Evolutionary conservation across 2,113 vertebrate genomes (phyloP).

Genomic region (Anser cygnoides): DNA sequence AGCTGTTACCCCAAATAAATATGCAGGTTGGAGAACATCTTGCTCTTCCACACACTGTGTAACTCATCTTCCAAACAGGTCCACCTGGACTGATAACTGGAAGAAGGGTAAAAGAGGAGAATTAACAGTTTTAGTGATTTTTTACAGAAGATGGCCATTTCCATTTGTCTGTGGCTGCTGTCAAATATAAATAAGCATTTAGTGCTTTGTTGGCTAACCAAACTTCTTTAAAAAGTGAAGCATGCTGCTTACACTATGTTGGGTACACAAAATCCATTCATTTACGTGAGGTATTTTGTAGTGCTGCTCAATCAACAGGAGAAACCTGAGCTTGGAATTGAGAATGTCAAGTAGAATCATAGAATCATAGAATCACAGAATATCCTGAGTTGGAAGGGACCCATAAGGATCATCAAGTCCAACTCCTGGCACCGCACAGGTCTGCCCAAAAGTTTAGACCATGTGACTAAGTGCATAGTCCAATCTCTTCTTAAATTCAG

Average conservation of each 20-base stretch:
- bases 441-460: no score
- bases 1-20: not conserved
- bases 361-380: no score
- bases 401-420: no score
- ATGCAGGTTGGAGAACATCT: not conserved
- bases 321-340: constrained; percentile 68
- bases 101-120: not conserved
- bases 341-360: constrained; percentile 67
- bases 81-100: not conserved
- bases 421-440: no score
- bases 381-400: no score
- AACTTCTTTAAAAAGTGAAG: constrained; percentile 46
- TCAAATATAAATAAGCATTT: constrained; percentile 79
- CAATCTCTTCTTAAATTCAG: no score
- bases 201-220: constrained; percentile 45
- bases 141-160: constrained; percentile 45
- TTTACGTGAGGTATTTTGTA: constrained; percentile 64
- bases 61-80: not conserved
- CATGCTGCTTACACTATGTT: not conserved
- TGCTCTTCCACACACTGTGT: not conserved
- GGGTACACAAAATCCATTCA: constrained; percentile 50
- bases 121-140: constrained; percentile 16
- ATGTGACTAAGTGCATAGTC: no score
- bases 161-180: constrained; percentile 75
- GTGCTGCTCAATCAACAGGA: constrained; percentile 57